phyloP scores from a whole-genome alignment of 2,888 invertebrate species.

The Temnothorax ravouxi region DNA sequence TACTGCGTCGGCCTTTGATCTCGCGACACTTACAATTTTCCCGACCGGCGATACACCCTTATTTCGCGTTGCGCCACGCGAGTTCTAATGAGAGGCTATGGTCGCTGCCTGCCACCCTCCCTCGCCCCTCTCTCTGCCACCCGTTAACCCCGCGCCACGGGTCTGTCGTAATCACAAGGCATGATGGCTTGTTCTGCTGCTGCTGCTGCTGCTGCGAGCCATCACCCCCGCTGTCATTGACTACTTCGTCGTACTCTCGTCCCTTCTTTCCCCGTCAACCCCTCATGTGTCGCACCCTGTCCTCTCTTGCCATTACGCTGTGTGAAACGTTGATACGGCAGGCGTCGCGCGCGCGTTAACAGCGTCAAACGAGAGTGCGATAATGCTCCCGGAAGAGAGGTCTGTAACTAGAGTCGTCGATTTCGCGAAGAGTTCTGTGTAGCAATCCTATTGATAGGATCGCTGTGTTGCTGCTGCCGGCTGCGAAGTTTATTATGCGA shows the following conservation, averaged over 20 bases:
- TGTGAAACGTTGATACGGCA: conserved; percentile 68
- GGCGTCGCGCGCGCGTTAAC: conserved; percentile 56
- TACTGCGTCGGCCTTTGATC: conserved; percentile 85
- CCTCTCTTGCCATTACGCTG: conserved; percentile 55
- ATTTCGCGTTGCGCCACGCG: conserved; percentile 83
- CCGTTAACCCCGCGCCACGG: conserved; percentile 62
- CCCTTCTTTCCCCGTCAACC: conserved; percentile 22
- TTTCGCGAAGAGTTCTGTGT: conserved; percentile 29
- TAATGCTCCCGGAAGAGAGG: conserved; percentile 34
- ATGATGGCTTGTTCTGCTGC: conserved; percentile 77
- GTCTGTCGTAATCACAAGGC: conserved; percentile 83
- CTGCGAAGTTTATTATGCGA: conserved; percentile 27
- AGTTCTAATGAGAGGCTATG: conserved; percentile 85
- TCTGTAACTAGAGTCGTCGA: conserved; percentile 43
- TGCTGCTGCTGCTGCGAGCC: conserved; percentile 62
- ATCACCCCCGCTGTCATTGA: conserved; percentile 64
- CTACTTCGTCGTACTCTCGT: conserved; percentile 49
- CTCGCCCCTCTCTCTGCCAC: conserved; percentile 12
- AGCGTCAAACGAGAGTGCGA: conserved; percentile 60
- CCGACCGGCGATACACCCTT: conserved; percentile 85
- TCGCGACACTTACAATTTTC: conserved; percentile 87
- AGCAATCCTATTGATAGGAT: conserved; percentile 38
- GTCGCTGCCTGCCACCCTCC: conserved; percentile 68
- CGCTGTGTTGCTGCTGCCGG: background rate
- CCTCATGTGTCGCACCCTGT: conserved; percentile 37